phyloP scores from a whole-genome alignment of 2,888 invertebrate genomes.

The Drosophila lutescens region DNA sequence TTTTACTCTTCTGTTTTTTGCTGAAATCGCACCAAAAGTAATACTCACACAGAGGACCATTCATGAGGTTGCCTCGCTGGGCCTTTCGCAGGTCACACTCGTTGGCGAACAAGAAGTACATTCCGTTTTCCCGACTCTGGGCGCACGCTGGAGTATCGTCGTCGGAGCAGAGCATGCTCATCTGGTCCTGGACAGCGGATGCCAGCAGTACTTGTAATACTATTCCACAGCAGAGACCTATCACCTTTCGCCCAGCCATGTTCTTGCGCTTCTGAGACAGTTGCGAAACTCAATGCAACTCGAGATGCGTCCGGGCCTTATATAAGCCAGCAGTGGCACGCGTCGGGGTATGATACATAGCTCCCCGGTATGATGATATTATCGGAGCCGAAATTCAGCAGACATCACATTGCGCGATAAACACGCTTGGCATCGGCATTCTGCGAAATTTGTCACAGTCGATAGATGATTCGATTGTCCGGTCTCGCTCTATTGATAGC shows the following conservation, averaged over 20 bases:
- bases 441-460: constrained; percentile 28
- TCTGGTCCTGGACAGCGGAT: constrained; percentile 17
- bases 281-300: constrained; percentile 57
- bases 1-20: too few species aligned
- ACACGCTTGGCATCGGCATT: constrained; percentile 46
- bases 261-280: constrained; percentile 31
- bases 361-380: background rate
- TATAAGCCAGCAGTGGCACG: constrained; percentile 47
- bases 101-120: constrained; percentile 71
- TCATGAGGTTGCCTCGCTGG: constrained; percentile 60
- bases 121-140: constrained; percentile 39
- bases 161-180: constrained; percentile 53
- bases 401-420: constrained; percentile 41
- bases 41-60: constrained; percentile 52
- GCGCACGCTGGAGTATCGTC: constrained; percentile 72
- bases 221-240: constrained; percentile 23
- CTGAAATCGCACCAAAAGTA: too few species aligned
- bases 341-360: constrained; percentile 16
- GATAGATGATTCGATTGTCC: constrained; percentile 36
- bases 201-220: constrained; percentile 9
- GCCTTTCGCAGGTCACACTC: constrained; percentile 69
- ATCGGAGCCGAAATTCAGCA: constrained; percentile 46
- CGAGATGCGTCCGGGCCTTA: constrained; percentile 50
- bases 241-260: constrained; percentile 27
- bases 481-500: constrained; percentile 25